Evolutionary conservation across 1,140 invertebrate species (phyloP), one percentile per base, ranked within the genome.

Genomic region (Paracyclopina nana): DNA sequence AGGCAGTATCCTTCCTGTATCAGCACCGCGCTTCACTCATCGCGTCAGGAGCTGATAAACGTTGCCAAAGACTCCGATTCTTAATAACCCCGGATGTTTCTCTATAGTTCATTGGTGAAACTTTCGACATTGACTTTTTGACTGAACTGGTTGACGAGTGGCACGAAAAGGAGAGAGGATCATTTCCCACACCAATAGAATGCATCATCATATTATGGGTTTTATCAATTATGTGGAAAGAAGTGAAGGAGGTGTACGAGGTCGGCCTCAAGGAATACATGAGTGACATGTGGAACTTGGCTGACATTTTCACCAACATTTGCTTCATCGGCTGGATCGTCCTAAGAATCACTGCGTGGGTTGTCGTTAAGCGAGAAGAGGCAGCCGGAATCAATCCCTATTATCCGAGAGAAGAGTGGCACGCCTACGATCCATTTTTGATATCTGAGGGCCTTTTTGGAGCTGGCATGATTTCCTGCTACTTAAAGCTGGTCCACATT

Each of bases 211-310:
- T 86, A 51, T 63, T 83, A 54, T 88, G 80, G 64, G 76, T 88
- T 50, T 67, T 82, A 62, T 82, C 45, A 25, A 24, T 48, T 11
- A 48, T 48, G 12, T 48, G 45, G 45, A 48, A 48, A 30, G 45
- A 48, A 48, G 18, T 48, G 14, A 48, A 48, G 28, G 45, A 48
- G 45, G 22, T 48, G 9, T 48, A 48, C 78, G 70, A 75, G 0
- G 80, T 80, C 53, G 90, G 90, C 0, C 60, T 94, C n/a, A 62
- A 79, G 26, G 83, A 90, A 38, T 96, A 95, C 60, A 69, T 90
- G 26, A 77, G 76, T 42, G 88, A 96, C 66, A 73, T 94, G 52
- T 96, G 91, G 91, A 96, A 96, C 62, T 85, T 94, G 56, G 79
- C 95, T 4, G 91, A 96, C 63, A 94, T 92, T 60, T 79, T 92